These are phyloP conservation scores for Hephaestus fuliginosus DNA, from an alignment of 2,797 vertebrate genomes.

Conservation along the genomic window DNA sequence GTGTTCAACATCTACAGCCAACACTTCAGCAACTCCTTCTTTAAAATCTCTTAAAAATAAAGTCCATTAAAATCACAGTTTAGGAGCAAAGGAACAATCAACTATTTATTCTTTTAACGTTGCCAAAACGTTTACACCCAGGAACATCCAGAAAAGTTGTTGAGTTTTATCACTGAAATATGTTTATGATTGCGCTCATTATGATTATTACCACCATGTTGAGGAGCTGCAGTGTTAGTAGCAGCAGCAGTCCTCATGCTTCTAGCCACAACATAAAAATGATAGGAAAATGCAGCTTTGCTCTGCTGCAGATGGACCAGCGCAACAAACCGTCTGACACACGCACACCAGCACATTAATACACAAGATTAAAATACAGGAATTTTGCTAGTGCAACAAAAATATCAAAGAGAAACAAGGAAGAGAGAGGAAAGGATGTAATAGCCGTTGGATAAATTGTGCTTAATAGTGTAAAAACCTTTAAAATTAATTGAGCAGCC, in stretches of 20 bases:
- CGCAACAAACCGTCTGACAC: slow-evolving; percentile 46
- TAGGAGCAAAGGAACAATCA: neutral
- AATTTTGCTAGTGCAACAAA: slow-evolving; percentile 65
- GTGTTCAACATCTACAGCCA: neutral
- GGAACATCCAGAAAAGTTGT: slow-evolving; percentile 1
- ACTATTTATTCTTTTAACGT: neutral
- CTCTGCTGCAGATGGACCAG: slow-evolving; percentile 23
- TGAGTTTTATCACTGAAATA: neutral
- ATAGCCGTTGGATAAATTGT: slow-evolving; percentile 72
- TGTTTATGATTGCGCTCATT: slow-evolving; percentile 22
- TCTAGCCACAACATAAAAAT: slow-evolving; percentile 38
- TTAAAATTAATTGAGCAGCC: slow-evolving; percentile 78
- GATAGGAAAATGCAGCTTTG: slow-evolving; percentile 37
- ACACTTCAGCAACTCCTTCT: neutral
- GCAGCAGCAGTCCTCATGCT: slow-evolving; percentile 4
- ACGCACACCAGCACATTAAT: slow-evolving; percentile 42
- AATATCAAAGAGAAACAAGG: slow-evolving; percentile 72
- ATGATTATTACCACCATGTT: slow-evolving; percentile 20
- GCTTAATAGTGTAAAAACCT: slow-evolving; percentile 79
- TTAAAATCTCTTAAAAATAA: neutral
- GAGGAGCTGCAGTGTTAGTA: slow-evolving; percentile 2
- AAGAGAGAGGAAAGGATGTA: slow-evolving; percentile 40
- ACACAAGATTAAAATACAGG: slow-evolving; percentile 56
- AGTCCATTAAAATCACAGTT: neutral
- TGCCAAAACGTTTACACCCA: slow-evolving; percentile 8